Evolutionary conservation across 2,797 vertebrate species (phyloP).

Genomic region (Mormyrus proboscirostris): DNA sequence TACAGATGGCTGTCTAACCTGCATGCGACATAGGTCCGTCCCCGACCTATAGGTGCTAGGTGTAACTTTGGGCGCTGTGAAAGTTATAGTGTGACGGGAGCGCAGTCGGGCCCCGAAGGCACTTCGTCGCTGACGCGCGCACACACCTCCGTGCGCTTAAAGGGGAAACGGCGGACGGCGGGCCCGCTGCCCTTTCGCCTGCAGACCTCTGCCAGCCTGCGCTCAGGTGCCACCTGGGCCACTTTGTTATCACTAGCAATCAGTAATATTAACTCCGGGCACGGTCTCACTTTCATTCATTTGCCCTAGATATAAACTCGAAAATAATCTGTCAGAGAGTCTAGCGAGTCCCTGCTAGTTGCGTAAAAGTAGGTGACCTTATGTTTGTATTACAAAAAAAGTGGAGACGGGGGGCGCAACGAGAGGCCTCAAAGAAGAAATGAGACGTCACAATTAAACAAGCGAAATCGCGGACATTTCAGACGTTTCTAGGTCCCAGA

Average conservation of each 20-base stretch:
- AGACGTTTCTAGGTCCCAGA: background rate
- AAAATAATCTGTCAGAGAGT: background rate
- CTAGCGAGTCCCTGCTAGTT: background rate
- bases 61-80: background rate
- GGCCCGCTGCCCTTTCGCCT: background rate
- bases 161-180: background rate
- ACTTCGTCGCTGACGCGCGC: slow-evolving; percentile 10
- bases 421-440: background rate
- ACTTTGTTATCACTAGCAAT: background rate
- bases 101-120: background rate
- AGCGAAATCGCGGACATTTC: background rate
- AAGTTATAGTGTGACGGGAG: background rate
- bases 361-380: background rate
- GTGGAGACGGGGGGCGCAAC: background rate
- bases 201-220: background rate
- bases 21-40: background rate
- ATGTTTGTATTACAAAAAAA: background rate
- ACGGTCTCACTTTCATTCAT: background rate
- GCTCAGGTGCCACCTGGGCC: background rate
- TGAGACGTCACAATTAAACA: background rate
- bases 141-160: slow-evolving; percentile 22
- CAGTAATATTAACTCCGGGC: background rate
- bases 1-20: background rate
- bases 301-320: background rate
- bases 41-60: background rate